These are phyloP conservation scores for Neodontobutis hainanensis DNA, from an alignment of 2,113 vertebrate genomes.

Conservation along the genomic window DNA sequence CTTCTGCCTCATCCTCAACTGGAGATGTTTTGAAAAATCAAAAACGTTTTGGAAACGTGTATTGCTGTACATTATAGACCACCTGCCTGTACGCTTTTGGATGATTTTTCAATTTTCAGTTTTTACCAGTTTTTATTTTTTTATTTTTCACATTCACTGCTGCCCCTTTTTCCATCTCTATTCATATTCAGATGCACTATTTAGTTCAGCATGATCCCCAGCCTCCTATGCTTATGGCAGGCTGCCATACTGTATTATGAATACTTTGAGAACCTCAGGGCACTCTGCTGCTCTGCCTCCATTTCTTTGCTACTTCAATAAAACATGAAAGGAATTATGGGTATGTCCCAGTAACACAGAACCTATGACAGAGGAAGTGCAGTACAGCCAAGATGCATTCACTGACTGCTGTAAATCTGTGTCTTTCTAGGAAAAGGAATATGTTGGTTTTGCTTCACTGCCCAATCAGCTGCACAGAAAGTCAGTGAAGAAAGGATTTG, in stretches of 20 bases:
- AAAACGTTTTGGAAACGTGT: background rate
- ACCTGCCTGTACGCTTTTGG: background rate
- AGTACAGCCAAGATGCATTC: background rate
- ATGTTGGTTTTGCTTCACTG: slow-evolving; percentile 78
- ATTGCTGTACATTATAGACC: background rate
- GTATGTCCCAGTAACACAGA: slow-evolving; percentile 44
- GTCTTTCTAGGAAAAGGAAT: slow-evolving; percentile 71
- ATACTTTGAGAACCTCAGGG: slow-evolving; percentile 23
- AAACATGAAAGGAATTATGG: slow-evolving; percentile 48
- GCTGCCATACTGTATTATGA: slow-evolving; percentile 35
- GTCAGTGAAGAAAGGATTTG: slow-evolving; percentile 80
- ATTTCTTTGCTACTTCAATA: slow-evolving; percentile 20
- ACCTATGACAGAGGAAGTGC: background rate
- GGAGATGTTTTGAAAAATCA: background rate
- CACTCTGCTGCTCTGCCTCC: background rate
- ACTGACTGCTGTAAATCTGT: background rate
- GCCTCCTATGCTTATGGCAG: background rate
- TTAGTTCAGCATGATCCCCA: background rate
- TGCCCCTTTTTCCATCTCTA: background rate
- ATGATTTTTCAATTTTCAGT: background rate
- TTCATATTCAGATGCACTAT: background rate
- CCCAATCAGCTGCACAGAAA: slow-evolving; percentile 80
- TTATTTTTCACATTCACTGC: background rate
- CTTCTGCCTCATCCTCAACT: background rate
- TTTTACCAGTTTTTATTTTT: too few species aligned